phyloP scores from a whole-genome alignment of 2,113 vertebrate genomes.

The Gavia stellata region DNA sequence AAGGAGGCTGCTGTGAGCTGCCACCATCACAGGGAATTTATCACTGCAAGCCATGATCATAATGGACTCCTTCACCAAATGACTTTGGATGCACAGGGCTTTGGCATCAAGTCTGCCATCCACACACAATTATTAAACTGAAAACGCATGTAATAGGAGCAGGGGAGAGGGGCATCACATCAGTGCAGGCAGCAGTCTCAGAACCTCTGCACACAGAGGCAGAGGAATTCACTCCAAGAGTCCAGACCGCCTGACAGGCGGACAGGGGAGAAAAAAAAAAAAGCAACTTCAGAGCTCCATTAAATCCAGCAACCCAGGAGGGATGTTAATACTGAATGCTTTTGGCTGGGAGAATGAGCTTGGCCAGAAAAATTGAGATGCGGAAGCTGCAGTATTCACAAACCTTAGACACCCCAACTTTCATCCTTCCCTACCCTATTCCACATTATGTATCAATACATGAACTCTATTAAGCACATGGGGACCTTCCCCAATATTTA shows the following conservation, averaged over 20 bases:
- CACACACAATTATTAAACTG: slow-evolving; percentile 66
- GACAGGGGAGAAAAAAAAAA: neutral
- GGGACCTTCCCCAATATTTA: neutral
- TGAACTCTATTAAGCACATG: rapidly evolving
- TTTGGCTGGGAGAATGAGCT: neutral
- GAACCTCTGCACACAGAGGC: neutral
- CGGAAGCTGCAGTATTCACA: neutral
- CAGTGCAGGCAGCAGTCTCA: neutral
- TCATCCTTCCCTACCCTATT: neutral
- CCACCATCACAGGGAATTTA: slow-evolving; percentile 84
- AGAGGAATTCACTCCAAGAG: slow-evolving; percentile 39
- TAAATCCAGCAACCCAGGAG: neutral
- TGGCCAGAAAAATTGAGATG: neutral
- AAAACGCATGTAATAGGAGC: slow-evolving; percentile 4
- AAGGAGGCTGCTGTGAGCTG: slow-evolving; percentile 78
- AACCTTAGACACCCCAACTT: neutral
- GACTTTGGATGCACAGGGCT: slow-evolving; percentile 80
- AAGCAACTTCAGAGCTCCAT: neutral
- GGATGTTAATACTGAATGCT: neutral
- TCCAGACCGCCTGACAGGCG: slow-evolving; percentile 44
- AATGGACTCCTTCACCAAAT: slow-evolving; percentile 88
- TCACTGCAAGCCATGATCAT: slow-evolving; percentile 81
- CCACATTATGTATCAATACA: neutral
- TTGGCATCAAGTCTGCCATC: slow-evolving; percentile 70
- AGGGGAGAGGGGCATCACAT: slow-evolving; percentile 13